Conservation (phyloP, 2,797 vertebrate genomes). For the Spinus olivaceus region DNA sequence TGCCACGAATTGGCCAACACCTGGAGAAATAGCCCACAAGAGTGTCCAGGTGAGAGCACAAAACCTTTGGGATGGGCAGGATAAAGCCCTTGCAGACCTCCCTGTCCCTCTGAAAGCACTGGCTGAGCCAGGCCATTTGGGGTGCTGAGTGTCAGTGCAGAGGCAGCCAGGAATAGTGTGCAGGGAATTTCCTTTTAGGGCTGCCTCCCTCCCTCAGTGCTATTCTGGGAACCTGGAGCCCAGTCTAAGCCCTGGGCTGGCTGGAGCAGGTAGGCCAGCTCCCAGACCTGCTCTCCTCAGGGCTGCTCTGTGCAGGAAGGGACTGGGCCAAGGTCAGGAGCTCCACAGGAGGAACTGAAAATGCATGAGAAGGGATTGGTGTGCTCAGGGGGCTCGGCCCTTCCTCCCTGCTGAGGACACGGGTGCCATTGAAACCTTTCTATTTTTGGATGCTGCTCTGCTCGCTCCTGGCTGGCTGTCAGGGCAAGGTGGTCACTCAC, state of each 20-base stretch:
- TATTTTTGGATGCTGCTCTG: neutral
- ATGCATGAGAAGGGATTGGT: fast-evolving
- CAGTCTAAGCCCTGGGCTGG: neutral
- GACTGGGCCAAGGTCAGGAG: neutral
- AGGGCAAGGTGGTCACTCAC: neutral
- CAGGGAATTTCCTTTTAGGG: constrained; percentile 67
- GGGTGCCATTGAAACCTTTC: neutral
- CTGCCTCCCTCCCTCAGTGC: constrained; percentile 41
- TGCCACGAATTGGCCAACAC: constrained; percentile 97
- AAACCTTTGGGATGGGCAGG: fast-evolving
- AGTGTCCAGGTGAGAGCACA: constrained; percentile 85
- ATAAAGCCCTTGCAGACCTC: neutral
- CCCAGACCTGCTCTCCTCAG: neutral
- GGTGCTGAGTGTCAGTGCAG: neutral
- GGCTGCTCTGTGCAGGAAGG: neutral
- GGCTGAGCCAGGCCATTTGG: constrained; percentile 1
- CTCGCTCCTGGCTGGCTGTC: neutral
- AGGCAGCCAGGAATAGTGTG: constrained; percentile 65
- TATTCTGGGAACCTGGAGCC: constrained; percentile 61
- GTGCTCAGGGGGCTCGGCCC: neutral
- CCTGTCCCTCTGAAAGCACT: neutral
- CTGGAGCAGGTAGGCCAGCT: neutral
- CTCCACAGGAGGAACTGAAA: neutral
- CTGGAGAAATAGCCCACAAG: constrained; percentile 96
- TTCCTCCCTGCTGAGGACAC: neutral